Percentiles rank a stretch among this genome's conserved stretches.
phyloP scores from a whole-genome alignment of 2,797 vertebrate genomes.

The Neostethus bicornis region DNA sequence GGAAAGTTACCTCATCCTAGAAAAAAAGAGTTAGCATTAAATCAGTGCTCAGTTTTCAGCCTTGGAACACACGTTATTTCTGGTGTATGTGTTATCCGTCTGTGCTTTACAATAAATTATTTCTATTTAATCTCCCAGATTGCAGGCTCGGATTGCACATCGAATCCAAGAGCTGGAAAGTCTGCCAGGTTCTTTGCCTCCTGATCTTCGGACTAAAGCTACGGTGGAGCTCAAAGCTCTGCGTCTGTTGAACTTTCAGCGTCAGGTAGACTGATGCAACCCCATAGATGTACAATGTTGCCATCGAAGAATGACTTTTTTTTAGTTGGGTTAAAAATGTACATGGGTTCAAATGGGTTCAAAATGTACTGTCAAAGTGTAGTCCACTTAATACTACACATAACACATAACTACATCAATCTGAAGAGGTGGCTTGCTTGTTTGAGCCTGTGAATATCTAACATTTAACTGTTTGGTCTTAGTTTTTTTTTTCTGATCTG shows the following conservation, averaged over 20 bases:
- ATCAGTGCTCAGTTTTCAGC: no score
- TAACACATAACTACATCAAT: no score
- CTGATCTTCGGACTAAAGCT: constrained; percentile 95
- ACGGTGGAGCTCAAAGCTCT: constrained; percentile 97
- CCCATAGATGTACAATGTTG: accelerated
- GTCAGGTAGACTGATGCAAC: constrained; percentile 83
- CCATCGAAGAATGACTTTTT: not conserved
- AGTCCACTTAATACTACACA: no score
- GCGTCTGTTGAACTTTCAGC: constrained; percentile 95
- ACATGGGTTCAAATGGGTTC: no score
- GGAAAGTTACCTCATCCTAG: no score
- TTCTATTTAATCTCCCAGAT: constrained; percentile 63
- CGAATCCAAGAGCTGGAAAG: constrained; percentile 98
- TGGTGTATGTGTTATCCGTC: no score
- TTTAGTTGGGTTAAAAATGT: no score
- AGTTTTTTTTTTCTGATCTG: not conserved
- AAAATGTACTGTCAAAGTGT: no score
- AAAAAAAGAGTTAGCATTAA: no score
- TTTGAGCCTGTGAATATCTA: no score
- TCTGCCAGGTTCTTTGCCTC: constrained; percentile 93
- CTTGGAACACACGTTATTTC: no score
- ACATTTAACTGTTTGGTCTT: accelerated
- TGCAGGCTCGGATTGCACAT: constrained; percentile 97
- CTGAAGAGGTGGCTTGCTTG: no score
- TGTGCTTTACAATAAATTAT: not conserved